These are phyloP conservation scores for Sparidentex hasta DNA, from an alignment of 2,797 vertebrate species.

Conservation along the genomic window DNA sequence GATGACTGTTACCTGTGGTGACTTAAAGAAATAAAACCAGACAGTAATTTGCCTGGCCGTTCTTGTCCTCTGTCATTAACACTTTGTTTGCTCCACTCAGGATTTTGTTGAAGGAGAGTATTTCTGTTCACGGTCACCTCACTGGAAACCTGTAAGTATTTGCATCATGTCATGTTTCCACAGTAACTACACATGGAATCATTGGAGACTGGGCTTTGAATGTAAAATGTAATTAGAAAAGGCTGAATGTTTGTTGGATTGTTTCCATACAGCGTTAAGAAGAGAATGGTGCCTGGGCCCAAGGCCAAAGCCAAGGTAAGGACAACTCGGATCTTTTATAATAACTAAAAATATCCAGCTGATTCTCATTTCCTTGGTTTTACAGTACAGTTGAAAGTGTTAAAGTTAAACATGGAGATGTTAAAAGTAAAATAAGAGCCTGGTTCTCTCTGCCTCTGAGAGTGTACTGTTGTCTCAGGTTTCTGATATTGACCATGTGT, in stretches of 20 bases:
- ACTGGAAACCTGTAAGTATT: slow-evolving; percentile 95
- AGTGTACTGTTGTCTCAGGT: not conserved
- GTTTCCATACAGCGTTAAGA: slow-evolving; percentile 88
- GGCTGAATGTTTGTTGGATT: slow-evolving; percentile 16
- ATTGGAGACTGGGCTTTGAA: not conserved
- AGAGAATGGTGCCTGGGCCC: slow-evolving; percentile 91
- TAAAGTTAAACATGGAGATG: too few relatives aligned
- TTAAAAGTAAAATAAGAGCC: not conserved
- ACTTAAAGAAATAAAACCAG: not conserved
- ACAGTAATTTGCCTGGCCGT: not conserved
- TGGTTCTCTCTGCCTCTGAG: not conserved
- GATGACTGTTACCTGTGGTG: not conserved
- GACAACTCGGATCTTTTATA: not conserved
- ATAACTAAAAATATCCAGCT: slow-evolving; percentile 1
- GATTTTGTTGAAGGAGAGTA: slow-evolving; percentile 98
- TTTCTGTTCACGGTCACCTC: slow-evolving; percentile 94
- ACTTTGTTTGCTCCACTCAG: slow-evolving; percentile 75
- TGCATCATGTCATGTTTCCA: slow-evolving; percentile 21
- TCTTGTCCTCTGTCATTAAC: slow-evolving; percentile 1
- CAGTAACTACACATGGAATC: not conserved
- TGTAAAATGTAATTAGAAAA: slow-evolving; percentile 14
- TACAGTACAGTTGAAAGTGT: not conserved
- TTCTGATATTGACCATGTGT: not conserved
- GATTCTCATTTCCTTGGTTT: too few relatives aligned
- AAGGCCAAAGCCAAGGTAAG: slow-evolving; percentile 95